Percentiles rank a stretch among this genome's conserved stretches.
Conservation (phyloP, 1,140 invertebrate species). For the Calycopis cecrops region DNA sequence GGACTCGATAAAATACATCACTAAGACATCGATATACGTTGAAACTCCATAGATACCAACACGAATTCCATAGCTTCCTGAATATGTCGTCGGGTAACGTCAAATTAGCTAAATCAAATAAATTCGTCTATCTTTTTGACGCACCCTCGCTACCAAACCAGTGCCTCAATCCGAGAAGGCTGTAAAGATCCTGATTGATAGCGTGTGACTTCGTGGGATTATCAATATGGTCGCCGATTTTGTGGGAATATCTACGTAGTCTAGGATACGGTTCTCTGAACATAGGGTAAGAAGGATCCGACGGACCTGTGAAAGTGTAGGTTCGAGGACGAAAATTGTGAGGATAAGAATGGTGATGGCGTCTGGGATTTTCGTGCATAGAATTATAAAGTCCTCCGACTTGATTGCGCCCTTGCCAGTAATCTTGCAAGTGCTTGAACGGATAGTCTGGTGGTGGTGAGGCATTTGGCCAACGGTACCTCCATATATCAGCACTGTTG, state of each 20-base stretch:
- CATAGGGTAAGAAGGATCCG: conserved; percentile 24
- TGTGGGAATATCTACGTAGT: conserved; percentile 44
- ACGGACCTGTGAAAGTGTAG: conserved; percentile 34
- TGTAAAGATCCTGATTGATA: conserved; percentile 60
- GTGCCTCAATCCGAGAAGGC: conserved; percentile 58
- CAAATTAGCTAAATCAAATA: conserved; percentile 48
- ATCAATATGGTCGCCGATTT: conserved; percentile 37
- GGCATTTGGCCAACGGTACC: conserved; percentile 50
- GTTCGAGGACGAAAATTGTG: conserved; percentile 50
- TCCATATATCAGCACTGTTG: conserved; percentile 43
- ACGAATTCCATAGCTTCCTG: conserved; percentile 61
- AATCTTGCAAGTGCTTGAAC: conserved; percentile 62
- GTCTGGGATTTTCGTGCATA: conserved; percentile 51
- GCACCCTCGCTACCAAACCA: conserved; percentile 65
- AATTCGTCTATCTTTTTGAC: conserved; percentile 60
- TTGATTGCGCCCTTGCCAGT: conserved; percentile 59
- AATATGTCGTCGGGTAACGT: conserved; percentile 72
- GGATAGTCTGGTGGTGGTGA: conserved; percentile 56
- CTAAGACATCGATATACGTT: conserved; percentile 13
- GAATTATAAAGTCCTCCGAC: conserved; percentile 51
- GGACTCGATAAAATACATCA: neutral
- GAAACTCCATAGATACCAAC: conserved; percentile 18
- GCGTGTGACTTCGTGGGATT: conserved; percentile 42
- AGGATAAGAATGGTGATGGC: conserved; percentile 64
- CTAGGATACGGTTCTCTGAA: conserved; percentile 37